These are phyloP conservation scores for Drosophila ogumai DNA, from an alignment of 1,140 invertebrate species.

Conservation along the genomic window DNA sequence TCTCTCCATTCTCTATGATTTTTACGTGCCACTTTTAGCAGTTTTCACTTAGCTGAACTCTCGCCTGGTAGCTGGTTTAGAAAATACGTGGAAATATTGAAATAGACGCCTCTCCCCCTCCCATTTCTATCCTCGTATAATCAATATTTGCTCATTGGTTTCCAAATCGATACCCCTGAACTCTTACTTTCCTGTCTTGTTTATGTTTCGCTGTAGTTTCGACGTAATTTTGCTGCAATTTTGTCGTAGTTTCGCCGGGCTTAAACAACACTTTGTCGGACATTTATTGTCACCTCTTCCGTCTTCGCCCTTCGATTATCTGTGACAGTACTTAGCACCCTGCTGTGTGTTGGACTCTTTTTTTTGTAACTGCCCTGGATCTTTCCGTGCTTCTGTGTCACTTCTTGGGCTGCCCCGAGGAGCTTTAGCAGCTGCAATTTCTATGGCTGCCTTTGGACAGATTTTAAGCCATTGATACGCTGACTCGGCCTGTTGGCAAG, in stretches of 20 bases:
- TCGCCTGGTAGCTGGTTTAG: slow-evolving; percentile 6
- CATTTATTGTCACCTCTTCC: slow-evolving; percentile 43
- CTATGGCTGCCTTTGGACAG: slow-evolving; percentile 54
- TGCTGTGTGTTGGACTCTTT: slow-evolving; percentile 2
- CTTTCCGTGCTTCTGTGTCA: slow-evolving; percentile 63
- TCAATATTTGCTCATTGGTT: slow-evolving; percentile 49
- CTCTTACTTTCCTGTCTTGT: slow-evolving; percentile 14
- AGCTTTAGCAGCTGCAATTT: slow-evolving; percentile 53
- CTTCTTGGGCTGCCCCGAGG: slow-evolving; percentile 54
- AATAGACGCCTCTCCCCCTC: slow-evolving; percentile 19
- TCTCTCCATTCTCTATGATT: slow-evolving; percentile 55
- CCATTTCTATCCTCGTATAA: background rate
- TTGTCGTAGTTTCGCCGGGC: slow-evolving; percentile 11
- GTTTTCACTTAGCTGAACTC: slow-evolving; percentile 59
- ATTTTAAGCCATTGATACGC: slow-evolving; percentile 56
- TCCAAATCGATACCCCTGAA: slow-evolving; percentile 20
- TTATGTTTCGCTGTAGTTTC: slow-evolving; percentile 28
- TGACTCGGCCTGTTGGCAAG: slow-evolving; percentile 26
- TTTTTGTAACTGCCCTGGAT: slow-evolving; percentile 57
- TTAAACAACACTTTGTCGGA: slow-evolving; percentile 41
- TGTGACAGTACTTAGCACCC: slow-evolving; percentile 15
- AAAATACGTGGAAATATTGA: slow-evolving; percentile 47
- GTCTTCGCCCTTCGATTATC: slow-evolving; percentile 8
- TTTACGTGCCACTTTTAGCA: slow-evolving; percentile 52
- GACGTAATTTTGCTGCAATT: slow-evolving; percentile 14